Conservation (phyloP, 2,797 vertebrate species). For the Antennarius maculatus region DNA sequence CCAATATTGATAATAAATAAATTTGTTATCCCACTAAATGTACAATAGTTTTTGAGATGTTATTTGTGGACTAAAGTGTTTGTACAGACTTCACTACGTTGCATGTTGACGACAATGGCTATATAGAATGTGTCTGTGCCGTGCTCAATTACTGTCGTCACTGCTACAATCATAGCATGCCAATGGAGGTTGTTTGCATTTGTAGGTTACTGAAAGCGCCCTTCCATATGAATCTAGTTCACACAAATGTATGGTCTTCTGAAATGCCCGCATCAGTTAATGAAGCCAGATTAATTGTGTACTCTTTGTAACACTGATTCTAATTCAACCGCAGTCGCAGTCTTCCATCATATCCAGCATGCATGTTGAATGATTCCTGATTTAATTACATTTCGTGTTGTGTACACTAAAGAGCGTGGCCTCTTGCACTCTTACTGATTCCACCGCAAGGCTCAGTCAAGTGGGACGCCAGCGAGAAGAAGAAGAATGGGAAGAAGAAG, state of each 20-base stretch:
- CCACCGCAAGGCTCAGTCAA: conserved; percentile 28
- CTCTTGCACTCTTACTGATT: conserved; percentile 36
- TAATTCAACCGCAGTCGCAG: neutral
- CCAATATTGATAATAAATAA: no score
- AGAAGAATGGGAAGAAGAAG: neutral
- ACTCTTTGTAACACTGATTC: neutral
- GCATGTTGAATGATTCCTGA: conserved; percentile 10
- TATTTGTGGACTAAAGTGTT: no score
- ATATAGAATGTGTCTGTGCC: conserved; percentile 20
- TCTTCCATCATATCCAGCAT: conserved; percentile 16
- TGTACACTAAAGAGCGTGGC: conserved; percentile 22
- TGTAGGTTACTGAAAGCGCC: neutral
- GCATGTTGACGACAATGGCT: neutral
- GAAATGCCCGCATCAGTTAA: neutral
- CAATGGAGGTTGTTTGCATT: conserved; percentile 2
- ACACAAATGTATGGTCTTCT: neutral
- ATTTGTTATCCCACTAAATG: no score
- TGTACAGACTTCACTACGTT: no score
- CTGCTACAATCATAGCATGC: neutral
- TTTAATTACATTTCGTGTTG: conserved; percentile 14
- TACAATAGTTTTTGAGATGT: no score
- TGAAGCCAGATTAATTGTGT: neutral
- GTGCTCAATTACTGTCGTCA: conserved; percentile 4
- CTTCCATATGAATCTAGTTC: neutral
- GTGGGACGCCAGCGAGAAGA: conserved; percentile 18